These are phyloP conservation scores for Glaucomys volans DNA, from an alignment of 2,113 vertebrate species.

Conservation along the genomic window DNA sequence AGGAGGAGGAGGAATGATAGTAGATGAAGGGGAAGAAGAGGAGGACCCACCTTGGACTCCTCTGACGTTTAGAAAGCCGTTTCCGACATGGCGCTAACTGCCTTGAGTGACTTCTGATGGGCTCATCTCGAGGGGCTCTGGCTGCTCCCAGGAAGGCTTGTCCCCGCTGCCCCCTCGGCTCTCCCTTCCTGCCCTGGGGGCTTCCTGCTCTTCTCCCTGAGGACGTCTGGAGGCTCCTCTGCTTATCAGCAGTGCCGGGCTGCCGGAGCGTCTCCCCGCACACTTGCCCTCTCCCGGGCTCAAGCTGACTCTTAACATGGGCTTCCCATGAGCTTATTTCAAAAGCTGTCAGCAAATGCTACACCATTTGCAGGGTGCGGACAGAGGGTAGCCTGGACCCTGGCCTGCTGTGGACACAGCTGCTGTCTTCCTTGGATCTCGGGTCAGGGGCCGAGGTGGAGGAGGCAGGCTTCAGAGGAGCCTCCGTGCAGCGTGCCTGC, in stretches of 20 bases:
- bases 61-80: not conserved
- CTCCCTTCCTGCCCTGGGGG: no score
- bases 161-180: no score
- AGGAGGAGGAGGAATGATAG: not conserved
- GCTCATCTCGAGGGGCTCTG: no score
- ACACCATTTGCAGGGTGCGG: not conserved
- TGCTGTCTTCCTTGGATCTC: not conserved
- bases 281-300: not conserved
- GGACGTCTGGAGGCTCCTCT: no score
- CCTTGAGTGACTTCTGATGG: no score
- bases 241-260: no score
- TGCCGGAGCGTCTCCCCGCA: not conserved
- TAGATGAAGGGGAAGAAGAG: no score
- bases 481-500: accelerated
- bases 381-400: not conserved
- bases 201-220: no score
- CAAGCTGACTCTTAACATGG: not conserved
- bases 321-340: not conserved
- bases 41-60: not conserved
- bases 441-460: no score
- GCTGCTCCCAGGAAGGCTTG: no score
- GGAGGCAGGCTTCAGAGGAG: not conserved
- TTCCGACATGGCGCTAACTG: not conserved
- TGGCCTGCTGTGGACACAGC: not conserved
- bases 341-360: not conserved